Evolutionary conservation across 2,113 vertebrate species (phyloP).

Genomic region (Cardinalis cardinalis): DNA sequence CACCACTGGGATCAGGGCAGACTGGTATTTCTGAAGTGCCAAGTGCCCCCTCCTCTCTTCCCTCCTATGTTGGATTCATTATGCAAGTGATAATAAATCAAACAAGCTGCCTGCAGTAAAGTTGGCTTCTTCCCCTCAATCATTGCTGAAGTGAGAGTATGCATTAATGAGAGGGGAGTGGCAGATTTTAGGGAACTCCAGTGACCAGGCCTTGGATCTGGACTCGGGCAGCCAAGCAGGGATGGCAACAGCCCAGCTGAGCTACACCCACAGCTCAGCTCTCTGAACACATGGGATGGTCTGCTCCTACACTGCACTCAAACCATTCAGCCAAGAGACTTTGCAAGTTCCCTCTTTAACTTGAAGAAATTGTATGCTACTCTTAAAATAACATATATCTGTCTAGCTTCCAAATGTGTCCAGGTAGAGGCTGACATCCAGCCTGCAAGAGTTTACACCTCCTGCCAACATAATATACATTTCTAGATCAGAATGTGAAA

Average conservation of each 20-base stretch:
- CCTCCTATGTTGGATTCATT: background rate
- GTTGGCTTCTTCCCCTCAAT: background rate
- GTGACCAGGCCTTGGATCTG: background rate
- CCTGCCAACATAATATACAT: background rate
- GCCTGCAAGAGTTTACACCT: background rate
- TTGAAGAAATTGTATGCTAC: too few species aligned
- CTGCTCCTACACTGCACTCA: background rate
- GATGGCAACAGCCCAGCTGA: background rate
- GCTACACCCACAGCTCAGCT: background rate
- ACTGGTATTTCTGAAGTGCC: background rate
- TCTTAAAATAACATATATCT: too few species aligned
- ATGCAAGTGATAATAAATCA: background rate
- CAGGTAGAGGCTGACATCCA: background rate
- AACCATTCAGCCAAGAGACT: background rate
- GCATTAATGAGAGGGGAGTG: background rate
- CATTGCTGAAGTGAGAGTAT: rapidly evolving
- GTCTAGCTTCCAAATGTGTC: background rate
- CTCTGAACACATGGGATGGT: background rate
- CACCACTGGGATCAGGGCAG: background rate
- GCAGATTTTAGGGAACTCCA: background rate
- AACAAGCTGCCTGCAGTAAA: background rate
- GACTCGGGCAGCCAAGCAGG: rapidly evolving
- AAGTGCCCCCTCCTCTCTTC: background rate
- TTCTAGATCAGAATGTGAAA: slow-evolving; percentile 14
- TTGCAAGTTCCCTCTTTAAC: background rate